Evolutionary conservation across 2,888 invertebrate genomes (phyloP), one percentile per base, ranked within the genome.

Genomic region (Drosophila mulleri): DNA sequence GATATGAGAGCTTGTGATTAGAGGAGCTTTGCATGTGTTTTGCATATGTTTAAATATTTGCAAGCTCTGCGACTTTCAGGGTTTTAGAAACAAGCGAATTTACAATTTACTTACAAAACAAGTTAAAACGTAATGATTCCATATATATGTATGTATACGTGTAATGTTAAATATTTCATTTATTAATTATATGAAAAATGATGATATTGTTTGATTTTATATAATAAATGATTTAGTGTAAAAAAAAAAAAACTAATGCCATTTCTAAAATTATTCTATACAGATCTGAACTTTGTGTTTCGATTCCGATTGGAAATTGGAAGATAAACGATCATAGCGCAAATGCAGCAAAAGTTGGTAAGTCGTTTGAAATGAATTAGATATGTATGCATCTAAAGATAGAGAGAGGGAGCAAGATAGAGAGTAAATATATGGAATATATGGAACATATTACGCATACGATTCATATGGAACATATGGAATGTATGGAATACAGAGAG

Each of bases 1-100:
- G 50, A 50, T 50, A 35, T 35, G 18, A 18, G 7, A 32, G 50
- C 50, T 32, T 18, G 32, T 20, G 50, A 18, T 50, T 35, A 50
- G 50, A 7, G 3, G 35, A 50, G 35, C 32, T 50, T 50, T 35
- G 50, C 48, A 32, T 50, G 48, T 18, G 12, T 1, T 48, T 48
- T 48, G 29, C 48, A 50, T 50, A 35, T 2, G 14, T 9, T 35
- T 4, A 50, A 20, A 18, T 3, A 50, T 50, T 50, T 18, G 50
- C 50, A 35, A 50, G 50, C 29, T 48, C n/a, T 3, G 29, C n/a
- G 29, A 11, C 26, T 29, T 5, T 26, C 11, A n/a, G 45, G 16
- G 39, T 2, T 7, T 7, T 2, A 3, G 12, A 39, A 39, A 29
- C 8, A 8, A 45, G 5, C n/a, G 16, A 47, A 29, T 47, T 26